A percentile compares a stretch with the other conserved stretches of the same genome.
These are phyloP conservation scores for Melanotaenia pygmaea DNA, from an alignment of 2,797 vertebrate species.

Conservation along the genomic window DNA sequence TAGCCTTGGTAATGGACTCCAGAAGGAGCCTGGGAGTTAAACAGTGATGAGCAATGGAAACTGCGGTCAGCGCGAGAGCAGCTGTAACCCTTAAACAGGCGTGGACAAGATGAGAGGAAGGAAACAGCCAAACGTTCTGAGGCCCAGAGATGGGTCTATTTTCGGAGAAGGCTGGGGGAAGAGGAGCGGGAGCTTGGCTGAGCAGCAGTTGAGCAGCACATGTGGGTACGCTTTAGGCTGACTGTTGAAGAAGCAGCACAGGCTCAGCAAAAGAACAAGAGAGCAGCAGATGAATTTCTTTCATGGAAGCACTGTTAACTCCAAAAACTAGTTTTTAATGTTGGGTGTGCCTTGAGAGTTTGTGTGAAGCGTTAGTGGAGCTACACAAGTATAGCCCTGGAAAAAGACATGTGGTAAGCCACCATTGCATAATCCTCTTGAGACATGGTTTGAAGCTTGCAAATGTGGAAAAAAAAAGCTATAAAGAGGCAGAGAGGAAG, in stretches of 20 bases:
- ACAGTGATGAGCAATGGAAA: slow-evolving; percentile 83
- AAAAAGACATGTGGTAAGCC: slow-evolving; percentile 69
- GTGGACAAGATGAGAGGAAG: slow-evolving; percentile 76
- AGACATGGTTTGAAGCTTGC: slow-evolving; percentile 59
- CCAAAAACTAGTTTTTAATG: slow-evolving; percentile 68
- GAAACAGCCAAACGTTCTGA: slow-evolving; percentile 74
- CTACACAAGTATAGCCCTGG: slow-evolving; percentile 59
- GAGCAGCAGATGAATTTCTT: slow-evolving; percentile 57
- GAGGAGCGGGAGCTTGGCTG: slow-evolving; percentile 34
- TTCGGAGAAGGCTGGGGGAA: slow-evolving; percentile 64
- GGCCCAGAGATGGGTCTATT: slow-evolving; percentile 79
- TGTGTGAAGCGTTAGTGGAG: slow-evolving; percentile 58
- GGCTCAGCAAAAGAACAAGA: slow-evolving; percentile 62
- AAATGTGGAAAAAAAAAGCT: slow-evolving; percentile 46
- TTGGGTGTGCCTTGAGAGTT: slow-evolving; percentile 71
- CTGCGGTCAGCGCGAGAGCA: slow-evolving; percentile 77
- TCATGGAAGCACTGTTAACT: slow-evolving; percentile 58
- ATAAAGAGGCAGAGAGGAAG: slow-evolving; percentile 38
- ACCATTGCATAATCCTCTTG: slow-evolving; percentile 70
- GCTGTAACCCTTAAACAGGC: slow-evolving; percentile 79
- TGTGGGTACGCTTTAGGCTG: slow-evolving; percentile 61
- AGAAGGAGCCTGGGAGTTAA: slow-evolving; percentile 77
- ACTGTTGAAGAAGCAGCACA: slow-evolving; percentile 52
- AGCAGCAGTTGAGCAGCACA: slow-evolving; percentile 65
- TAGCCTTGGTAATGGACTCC: slow-evolving; percentile 79